Base-by-base conservation (phyloP, 2,888 invertebrate species). In the Apeira syringaria region DNA sequence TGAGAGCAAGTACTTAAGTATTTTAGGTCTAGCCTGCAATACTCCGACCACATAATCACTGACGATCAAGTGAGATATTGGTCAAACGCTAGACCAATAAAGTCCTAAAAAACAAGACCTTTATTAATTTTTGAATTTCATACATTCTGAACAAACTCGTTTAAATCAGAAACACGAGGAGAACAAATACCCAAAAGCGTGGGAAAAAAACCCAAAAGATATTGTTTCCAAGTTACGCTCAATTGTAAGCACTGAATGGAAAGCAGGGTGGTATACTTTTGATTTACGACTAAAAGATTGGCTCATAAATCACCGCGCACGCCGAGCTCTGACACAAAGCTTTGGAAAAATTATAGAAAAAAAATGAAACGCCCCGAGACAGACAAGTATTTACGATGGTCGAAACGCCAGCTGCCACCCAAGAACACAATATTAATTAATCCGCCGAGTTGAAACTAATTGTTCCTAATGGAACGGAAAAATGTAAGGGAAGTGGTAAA, bases 201-300 rank as follows among this genome's bases (percentile, higher is more conserved):
- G 46, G 38, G 47, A 39, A 36, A 50, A 50, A 54, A 59, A 61
- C 49, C 53, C 60, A 32, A 50, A 36, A 53, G 56, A 61, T 57
- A 66, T 74, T 75, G 73, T 77, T 75, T 67, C 62, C 65, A 64
- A 74, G 65, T 65, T 61, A 53, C 64, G 59, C 50, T 53, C 30
- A 57, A 59, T 61, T 62, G 45, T 41, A 31, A 3, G 4, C 45
- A 57, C 53, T 56, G 63, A 61, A 59, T 58, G 58, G 35, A 63
- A 57, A 62, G 50, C 47, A 47, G 55, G 61, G 61, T 59, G 63
- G 59, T 67, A 67, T 65, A 59, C 61, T 74, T 74, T 73, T 86
- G 86, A 88, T 87, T 86, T 85, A 88, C 76, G 81, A 71, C 66
- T 69, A 74, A 80, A 82, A 86, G 84, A 83, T 84, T 76, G 72